These are phyloP conservation scores for Cyaniris semiargus DNA, from an alignment of 2,888 invertebrate genomes.

Conservation along the genomic window DNA sequence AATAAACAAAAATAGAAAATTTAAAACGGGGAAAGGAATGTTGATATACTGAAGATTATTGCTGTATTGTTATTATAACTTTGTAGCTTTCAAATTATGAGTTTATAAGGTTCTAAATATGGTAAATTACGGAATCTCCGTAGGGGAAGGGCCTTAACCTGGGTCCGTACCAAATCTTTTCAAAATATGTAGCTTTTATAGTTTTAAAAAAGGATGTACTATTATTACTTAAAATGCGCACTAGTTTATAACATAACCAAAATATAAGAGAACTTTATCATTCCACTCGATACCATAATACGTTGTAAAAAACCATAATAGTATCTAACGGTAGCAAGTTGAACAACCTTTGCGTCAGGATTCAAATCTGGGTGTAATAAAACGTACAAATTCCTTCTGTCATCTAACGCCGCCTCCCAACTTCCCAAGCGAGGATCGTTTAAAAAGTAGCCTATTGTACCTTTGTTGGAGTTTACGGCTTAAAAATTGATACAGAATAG, in stretches of 20 bases:
- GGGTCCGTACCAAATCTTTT: too few species aligned
- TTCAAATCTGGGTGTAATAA: constrained; percentile 64
- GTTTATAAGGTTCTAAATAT: too few species aligned
- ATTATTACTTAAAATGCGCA: neutral
- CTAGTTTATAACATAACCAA: neutral
- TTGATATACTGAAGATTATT: too few species aligned
- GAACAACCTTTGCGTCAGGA: constrained; percentile 64
- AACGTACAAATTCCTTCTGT: constrained; percentile 70
- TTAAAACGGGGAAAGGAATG: too few species aligned
- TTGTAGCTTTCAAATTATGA: too few species aligned
- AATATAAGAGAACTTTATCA: neutral
- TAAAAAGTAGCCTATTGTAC: neutral
- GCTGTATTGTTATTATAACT: too few species aligned
- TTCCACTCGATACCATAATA: neutral
- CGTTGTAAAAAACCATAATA: constrained; percentile 37
- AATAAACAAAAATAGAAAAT: too few species aligned
- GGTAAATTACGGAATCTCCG: too few species aligned
- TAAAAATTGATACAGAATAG: neutral
- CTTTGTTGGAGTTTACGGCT: constrained; percentile 1
- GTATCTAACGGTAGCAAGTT: constrained; percentile 65
- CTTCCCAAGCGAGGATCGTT: constrained; percentile 3
- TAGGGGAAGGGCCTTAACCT: too few species aligned
- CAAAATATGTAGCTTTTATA: too few species aligned
- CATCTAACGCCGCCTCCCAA: constrained; percentile 54
- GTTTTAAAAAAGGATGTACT: too few species aligned